These are phyloP conservation scores for Gobio occitaniae DNA, from an alignment of 2,797 vertebrate genomes.

Conservation along the genomic window DNA sequence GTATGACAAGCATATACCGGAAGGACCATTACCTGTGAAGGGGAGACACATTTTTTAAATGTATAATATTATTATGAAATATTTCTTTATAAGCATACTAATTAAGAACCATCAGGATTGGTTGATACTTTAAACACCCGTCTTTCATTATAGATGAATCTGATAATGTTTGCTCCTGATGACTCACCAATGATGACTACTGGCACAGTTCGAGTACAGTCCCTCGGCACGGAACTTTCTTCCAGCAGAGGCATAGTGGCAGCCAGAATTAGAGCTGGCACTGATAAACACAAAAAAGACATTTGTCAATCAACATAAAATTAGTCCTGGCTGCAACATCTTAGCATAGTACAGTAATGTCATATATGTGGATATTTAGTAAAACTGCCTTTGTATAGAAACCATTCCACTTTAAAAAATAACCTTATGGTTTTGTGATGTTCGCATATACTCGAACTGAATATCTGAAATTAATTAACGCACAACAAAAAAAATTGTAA, in stretches of 20 bases:
- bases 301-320: slow-evolving; percentile 11
- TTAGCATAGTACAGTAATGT: not conserved
- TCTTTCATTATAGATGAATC: not conserved
- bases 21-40: slow-evolving; percentile 92
- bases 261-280: slow-evolving; percentile 80
- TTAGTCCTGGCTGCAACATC: not conserved
- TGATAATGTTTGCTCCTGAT: not conserved
- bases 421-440: not conserved
- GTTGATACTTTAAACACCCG: not conserved
- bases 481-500: not conserved
- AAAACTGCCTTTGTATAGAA: not conserved
- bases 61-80: not conserved
- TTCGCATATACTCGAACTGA: not conserved
- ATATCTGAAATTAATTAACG: not conserved
- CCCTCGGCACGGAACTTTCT: slow-evolving; percentile 87
- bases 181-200: slow-evolving; percentile 92
- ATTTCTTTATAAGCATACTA: not conserved
- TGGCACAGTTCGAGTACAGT: slow-evolving; percentile 88
- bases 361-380: not conserved
- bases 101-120: not conserved
- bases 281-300: slow-evolving; percentile 57
- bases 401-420: not conserved
- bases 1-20: slow-evolving; percentile 96
- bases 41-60: not conserved
- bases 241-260: slow-evolving; percentile 95